Base-by-base conservation (phyloP, 2,888 invertebrate species). In the Heteropelma amictum region DNA sequence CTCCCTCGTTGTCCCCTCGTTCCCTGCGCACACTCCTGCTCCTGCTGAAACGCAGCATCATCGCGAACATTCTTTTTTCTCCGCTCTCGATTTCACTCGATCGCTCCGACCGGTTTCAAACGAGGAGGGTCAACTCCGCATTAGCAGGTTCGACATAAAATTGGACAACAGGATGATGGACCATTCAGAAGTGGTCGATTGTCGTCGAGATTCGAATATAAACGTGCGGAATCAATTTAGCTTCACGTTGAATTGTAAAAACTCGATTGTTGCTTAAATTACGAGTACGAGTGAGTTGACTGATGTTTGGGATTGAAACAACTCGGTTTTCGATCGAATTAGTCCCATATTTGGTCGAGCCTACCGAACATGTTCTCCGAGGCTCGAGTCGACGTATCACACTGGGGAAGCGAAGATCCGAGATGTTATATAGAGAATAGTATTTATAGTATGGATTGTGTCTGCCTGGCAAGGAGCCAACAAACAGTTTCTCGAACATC, bases 371-470 rank as follows among this genome's bases (percentile, higher is more conserved):
- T n/a, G n/a, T n/a, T n/a, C n/a, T 38, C 23, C 26, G 45, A 51
- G 51, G 35, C 28, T n/a, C 17, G 38, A 49, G 30, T 61, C 49
- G 19, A 28, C 33, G 61, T 40, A 65, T 71, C 45, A 53, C 63
- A 49, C 40, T 47, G 63, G 42, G 21, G 60, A 10, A 79, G 75
- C 80, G 79, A 77, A 76, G 78, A 68, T 78, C 78, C 79, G 19
- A 77, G 77, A 65, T 19, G 23, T 68, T 79, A 76, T 79, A 80
- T 70, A 67, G 65, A 47, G 45, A 56, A 76, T 75, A 80, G 86
- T 88, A 88, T 88, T 88, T 87, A 87, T 87, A 87, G 88, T 84
- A 82, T 82, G 85, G 85, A 86, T 87, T 86, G 86, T 86, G 87
- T 87, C 87, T 87, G 85, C 81, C 83, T 87, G 88, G 88, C 87